Evolutionary conservation across 2,888 invertebrate genomes (phyloP), one percentile per base, ranked within the genome.

Genomic region (Saturnia japonica): DNA sequence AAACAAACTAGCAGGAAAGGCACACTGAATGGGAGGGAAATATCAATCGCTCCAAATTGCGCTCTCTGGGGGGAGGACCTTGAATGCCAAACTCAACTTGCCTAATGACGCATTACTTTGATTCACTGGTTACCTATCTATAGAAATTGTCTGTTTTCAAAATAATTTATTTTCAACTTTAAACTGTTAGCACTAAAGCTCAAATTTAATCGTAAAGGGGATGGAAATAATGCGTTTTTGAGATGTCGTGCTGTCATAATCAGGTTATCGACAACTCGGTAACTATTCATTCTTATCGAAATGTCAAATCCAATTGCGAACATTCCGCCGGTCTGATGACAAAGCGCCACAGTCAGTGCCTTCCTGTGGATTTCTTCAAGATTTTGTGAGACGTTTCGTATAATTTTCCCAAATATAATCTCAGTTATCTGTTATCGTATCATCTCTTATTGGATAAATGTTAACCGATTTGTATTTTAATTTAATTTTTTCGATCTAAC

Each of bases 11-110:
- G 67, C 60, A 68, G 71, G 71, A 64, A 67, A 68, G 70, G 60
- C 54, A 54, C 70, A 57, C 57, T 47, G 68, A 47, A 60, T 68
- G 62, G 77, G 79, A 79, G 81, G 80, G 84, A 87, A 87, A 87
- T 87, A 87, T 85, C 86, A 87, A 87, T 87, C 86, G 87, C 80
- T 80, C 76, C 83, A 82, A 83, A 85, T 85, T 84, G 80, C 81
- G 76, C 80, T 80, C 82, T 83, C 77, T 71, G 75, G 78, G 83
- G 57, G 84, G 84, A 79, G 82, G 85, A 85, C 85, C 85, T 85
- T 87, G 87, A 86, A 87, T 87, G 87, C 85, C 87, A 87, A 85
- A 82, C 82, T 84, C 85, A 82, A 85, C 82, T 84, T 83, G 77
- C 81, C 85, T 85, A 85, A 85, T 85, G 85, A 85, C 85, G 82